Base-by-base conservation (phyloP, 2,888 invertebrate genomes). In the Carabus problematicus region DNA sequence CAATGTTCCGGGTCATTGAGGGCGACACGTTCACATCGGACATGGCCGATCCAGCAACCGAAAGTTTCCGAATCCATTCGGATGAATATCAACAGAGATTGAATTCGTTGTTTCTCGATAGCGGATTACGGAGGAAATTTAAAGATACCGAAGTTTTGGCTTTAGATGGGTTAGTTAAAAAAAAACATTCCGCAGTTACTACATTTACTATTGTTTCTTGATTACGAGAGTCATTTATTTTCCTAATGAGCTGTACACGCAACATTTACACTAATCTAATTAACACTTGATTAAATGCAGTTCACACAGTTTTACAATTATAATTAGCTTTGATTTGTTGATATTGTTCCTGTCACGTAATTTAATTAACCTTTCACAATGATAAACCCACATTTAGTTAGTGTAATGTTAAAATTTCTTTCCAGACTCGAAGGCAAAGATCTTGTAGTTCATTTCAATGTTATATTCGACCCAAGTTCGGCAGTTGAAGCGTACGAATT, bases 371-470 rank as follows among this genome's bases (percentile, higher is more conserved):
- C 29, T 29, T 29, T 29, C 29, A 3, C 29, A 29, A 6, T 29
- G 29, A 29, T 29, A 29, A 29, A 6, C 29, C 29, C 6, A 29
- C 3, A 29, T 29, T 2, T 29, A 29, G 6, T 29, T 29, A 29
- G 3, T 6, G 6, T 29, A 18, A 16, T 7, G 29, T 14, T 29
- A 39, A 56, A 2, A 39, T 39, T 67, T 60, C 41, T 60, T 79
- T 81, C 45, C 79, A 91, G 90, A 40, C 84, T 85, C 67, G 90
- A 90, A 76, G 88, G 87, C 45, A 87, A 89, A 69, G 91, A 92
- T 71, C 84, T 93, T 63, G 87, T 91, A 58, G 91, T 95, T 0
- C 93, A 94, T 78, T 95, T 95, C 79, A 93, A 94, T 78, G 85
- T 95, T 64, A 89, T 91, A 64, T 93, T 95, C 76, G 93, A 95